Base-by-base conservation (phyloP, 1,140 invertebrate species). In the Cecropterus lyciades region DNA sequence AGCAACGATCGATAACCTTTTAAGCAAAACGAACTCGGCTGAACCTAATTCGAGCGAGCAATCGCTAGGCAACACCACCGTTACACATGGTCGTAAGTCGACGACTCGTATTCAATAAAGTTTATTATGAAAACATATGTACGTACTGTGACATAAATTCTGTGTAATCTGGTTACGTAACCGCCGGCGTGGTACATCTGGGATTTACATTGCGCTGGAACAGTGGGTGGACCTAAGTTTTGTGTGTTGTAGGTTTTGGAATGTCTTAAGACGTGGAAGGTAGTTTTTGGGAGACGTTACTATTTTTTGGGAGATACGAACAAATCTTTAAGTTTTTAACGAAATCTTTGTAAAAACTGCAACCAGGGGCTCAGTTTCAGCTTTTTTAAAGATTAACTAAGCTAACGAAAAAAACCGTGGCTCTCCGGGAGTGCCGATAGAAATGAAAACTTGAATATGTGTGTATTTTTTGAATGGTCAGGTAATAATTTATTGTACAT, bases 121-220 rank as follows among this genome's bases (percentile, higher is more conserved):
- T 56, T 56, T 56, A 27, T 57, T 57, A 57, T 57, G 40, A 20
- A 45, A 30, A 30, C 24, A 46, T 15, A 24, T 3, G 40, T 48
- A 30, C 11, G n/a, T 14, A 14, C n/a, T 14, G 65, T 72, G 71
- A 72, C 69, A 76, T 73, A 73, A 76, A 77, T 80, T 74, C 74
- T 51, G 56, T 62, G 45, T 75, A 80, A 77, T 80, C 64, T 73
- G 56, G 66, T 77, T 77, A 77, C 67, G 70, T 67, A 80, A 77
- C 49, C 42, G 40, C 37, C 24, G 51, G 49, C 60, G 55, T 56
- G n/a, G n/a, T 70, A 72, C 70, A 69, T 78, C 60, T 69, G 67
- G 70, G 70, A 68, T 75, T 78, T 70, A 14, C 49, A 66, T 69
- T 66, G 56, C 56, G 52, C 48, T 45, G 65, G 30, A 17, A 20